These are phyloP conservation scores for Marcusenius ussheri DNA, from an alignment of 2,113 vertebrate genomes.

Conservation along the genomic window DNA sequence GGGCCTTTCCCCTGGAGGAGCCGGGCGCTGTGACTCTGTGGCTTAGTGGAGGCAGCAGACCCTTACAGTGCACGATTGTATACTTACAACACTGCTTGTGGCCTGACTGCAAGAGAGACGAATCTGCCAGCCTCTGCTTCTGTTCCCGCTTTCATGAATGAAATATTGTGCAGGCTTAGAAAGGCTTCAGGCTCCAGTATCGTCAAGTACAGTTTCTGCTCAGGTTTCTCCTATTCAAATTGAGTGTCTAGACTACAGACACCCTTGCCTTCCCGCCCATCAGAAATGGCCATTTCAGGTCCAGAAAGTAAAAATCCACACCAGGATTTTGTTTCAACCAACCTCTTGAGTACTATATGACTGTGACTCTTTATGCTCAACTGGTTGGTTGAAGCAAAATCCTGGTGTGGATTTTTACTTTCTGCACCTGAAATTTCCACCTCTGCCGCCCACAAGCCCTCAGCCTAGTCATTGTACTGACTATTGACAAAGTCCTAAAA, in stretches of 20 bases:
- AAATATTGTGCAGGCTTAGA: conserved; percentile 11
- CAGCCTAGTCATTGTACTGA: conserved; percentile 11
- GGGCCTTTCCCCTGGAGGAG: background rate
- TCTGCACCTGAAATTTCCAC: no score
- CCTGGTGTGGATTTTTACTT: no score
- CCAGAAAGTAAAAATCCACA: no score
- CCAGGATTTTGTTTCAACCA: no score
- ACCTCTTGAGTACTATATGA: no score
- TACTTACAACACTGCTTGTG: background rate
- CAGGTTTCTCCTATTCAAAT: conserved; percentile 8
- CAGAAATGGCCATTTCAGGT: no score
- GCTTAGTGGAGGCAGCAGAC: background rate
- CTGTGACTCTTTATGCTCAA: no score
- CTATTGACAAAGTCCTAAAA: conserved; percentile 3
- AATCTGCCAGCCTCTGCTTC: conserved; percentile 5
- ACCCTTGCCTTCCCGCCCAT: background rate
- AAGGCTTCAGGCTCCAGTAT: background rate
- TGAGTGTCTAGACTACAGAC: conserved; percentile 19
- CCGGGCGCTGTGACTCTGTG: background rate
- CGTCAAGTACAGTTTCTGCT: background rate
- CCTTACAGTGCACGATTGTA: background rate
- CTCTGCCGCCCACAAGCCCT: background rate
- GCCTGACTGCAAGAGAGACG: conserved; percentile 5
- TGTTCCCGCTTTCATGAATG: conserved; percentile 19
- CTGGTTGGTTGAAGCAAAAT: no score